Evolutionary conservation across 30 jellyfish, hydroid and myxozoan species (phyloP).

Genomic region (Aurelia sp.): DNA sequence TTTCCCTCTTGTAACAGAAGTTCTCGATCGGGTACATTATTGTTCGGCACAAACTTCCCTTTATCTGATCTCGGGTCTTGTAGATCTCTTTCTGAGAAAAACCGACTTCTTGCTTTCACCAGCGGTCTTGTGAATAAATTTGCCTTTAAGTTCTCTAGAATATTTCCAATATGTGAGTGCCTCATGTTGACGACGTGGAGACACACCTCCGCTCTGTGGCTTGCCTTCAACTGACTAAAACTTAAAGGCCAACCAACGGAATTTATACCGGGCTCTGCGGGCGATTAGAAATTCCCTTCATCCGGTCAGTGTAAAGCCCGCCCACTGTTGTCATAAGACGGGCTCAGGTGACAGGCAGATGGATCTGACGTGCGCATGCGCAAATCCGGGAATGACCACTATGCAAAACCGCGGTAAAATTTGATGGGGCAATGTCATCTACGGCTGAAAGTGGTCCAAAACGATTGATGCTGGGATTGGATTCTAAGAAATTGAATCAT

Average conservation of each 20-base stretch:
- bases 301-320: background rate
- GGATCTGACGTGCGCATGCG: conserved; percentile 38
- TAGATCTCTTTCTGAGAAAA: conserved; percentile 49
- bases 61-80: conserved; percentile 16
- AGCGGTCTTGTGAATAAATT: conserved; percentile 39
- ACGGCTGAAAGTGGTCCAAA: too few relatives aligned
- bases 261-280: background rate
- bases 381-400: background rate
- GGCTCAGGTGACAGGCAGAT: conserved; percentile 67
- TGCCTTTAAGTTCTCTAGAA: conserved; percentile 48
- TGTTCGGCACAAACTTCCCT: background rate
- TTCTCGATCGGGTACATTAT: background rate
- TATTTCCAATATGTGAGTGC: conserved; percentile 8
- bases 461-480: too few relatives aligned
- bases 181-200: conserved; percentile 1
- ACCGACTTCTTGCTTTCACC: conserved; percentile 31
- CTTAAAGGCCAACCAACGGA: background rate
- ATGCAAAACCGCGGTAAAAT: background rate
- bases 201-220: background rate
- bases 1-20: conserved; percentile 44
- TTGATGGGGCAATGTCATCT: too few relatives aligned
- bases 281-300: conserved; percentile 21
- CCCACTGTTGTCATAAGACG: conserved; percentile 46
- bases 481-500: too few relatives aligned
- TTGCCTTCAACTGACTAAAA: background rate